Evolutionary conservation across 2,888 invertebrate genomes (phyloP).

Genomic region (Siphlonurus alternatus): DNA sequence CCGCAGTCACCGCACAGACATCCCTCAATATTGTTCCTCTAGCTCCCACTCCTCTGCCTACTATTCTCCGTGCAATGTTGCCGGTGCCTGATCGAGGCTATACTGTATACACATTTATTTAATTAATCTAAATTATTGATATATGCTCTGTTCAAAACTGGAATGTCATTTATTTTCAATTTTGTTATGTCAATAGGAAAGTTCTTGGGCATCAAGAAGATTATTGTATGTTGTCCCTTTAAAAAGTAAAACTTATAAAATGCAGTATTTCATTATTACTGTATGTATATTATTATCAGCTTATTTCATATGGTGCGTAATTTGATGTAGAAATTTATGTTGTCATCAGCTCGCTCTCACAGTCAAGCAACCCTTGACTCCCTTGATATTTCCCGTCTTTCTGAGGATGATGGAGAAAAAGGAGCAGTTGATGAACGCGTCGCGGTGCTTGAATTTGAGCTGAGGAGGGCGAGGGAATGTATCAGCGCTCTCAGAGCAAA

Average conservation of each 20-base stretch:
- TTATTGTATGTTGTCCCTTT: too few relatives aligned
- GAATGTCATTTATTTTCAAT: too few relatives aligned
- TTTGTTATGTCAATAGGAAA: too few relatives aligned
- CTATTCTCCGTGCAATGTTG: too few relatives aligned
- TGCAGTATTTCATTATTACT: neutral
- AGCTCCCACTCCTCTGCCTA: conserved; percentile 5
- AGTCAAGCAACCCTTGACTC: conserved; percentile 80
- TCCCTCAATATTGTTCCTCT: too few relatives aligned
- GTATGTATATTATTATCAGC: neutral
- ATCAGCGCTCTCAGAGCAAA: conserved; percentile 65
- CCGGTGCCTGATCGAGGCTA: conserved; percentile 4
- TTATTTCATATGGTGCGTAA: neutral
- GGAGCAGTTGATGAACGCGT: conserved; percentile 63
- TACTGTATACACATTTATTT: neutral
- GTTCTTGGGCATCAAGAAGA: too few relatives aligned
- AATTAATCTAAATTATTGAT: too few relatives aligned
- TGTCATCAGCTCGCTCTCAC: conserved; percentile 48
- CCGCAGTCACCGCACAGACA: too few relatives aligned
- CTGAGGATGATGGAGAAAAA: too few relatives aligned
- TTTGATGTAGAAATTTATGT: conserved; percentile 11
- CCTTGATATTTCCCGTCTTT: conserved; percentile 66
- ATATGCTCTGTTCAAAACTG: too few relatives aligned
- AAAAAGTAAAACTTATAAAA: neutral
- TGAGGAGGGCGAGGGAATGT: conserved; percentile 72
- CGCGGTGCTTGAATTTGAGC: conserved; percentile 74